phyloP scores from a whole-genome alignment of 2,888 invertebrate genomes.

The Cosmopolites sordidus region DNA sequence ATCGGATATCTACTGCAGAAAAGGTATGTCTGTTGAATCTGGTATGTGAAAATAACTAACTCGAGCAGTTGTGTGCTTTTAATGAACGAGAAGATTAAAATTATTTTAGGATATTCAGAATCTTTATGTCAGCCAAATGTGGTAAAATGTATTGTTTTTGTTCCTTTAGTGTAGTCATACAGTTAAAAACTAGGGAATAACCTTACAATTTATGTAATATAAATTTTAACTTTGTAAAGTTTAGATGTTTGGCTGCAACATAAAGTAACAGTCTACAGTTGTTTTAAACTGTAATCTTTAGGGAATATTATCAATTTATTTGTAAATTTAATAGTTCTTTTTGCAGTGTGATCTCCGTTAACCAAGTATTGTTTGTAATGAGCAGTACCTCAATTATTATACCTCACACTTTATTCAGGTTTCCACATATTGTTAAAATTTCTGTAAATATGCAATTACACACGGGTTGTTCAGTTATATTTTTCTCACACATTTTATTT shows the following conservation, averaged over 20 bases:
- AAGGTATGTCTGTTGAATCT: neutral
- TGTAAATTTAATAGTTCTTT: neutral
- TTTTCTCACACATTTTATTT: constrained; percentile 25
- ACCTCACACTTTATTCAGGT: constrained; percentile 28
- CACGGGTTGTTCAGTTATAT: constrained; percentile 34
- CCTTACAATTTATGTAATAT: neutral
- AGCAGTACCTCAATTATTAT: constrained; percentile 29
- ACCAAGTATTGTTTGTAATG: constrained; percentile 16
- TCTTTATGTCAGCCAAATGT: no score
- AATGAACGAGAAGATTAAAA: neutral
- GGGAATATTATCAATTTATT: neutral
- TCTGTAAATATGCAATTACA: constrained; percentile 29
- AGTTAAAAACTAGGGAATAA: neutral
- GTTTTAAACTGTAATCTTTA: constrained; percentile 2
- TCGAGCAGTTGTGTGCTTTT: neutral
- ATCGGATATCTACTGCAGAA: constrained; percentile 8
- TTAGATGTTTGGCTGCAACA: neutral
- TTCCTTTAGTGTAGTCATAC: no score
- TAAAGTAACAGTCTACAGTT: neutral
- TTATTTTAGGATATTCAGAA: neutral
- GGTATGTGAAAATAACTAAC: neutral
- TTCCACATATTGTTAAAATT: constrained; percentile 32
- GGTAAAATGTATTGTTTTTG: no score
- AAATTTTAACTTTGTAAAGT: neutral
- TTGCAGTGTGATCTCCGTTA: constrained; percentile 17